A percentile compares a stretch with the other conserved stretches of the same genome.
phyloP scores from a whole-genome alignment of 1,140 invertebrate genomes.

The Tetramorium parvispinum region DNA sequence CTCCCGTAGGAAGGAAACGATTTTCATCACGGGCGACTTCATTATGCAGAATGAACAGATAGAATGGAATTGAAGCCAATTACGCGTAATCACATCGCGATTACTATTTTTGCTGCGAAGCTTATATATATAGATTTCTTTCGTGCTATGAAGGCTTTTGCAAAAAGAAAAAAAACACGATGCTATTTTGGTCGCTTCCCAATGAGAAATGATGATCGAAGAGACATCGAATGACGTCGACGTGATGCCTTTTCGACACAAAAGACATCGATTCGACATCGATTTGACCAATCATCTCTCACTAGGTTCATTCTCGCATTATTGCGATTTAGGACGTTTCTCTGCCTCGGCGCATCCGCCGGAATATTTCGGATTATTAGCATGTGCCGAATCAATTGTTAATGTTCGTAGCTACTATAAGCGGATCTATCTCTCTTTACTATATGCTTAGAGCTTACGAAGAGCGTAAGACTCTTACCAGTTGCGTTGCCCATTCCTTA shows the following conservation, averaged over 20 bases:
- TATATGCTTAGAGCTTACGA: conserved; percentile 20
- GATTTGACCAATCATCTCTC: too few species aligned
- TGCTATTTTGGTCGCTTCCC: too few species aligned
- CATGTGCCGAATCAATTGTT: not conserved
- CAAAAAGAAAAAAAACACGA: too few species aligned
- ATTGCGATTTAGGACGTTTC: not conserved
- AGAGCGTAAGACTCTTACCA: conserved; percentile 60
- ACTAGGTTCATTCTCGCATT: not conserved
- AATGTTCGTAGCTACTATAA: conserved; percentile 3
- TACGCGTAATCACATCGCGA: conserved; percentile 11
- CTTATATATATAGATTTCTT: too few species aligned
- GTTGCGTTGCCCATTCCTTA: conserved; percentile 52
- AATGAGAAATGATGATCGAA: too few species aligned
- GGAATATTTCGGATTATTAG: conserved; percentile 7
- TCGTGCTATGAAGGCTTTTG: too few species aligned
- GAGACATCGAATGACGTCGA: too few species aligned
- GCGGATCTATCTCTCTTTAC: conserved; percentile 27
- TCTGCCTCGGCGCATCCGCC: too few species aligned
- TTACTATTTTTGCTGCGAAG: not conserved
- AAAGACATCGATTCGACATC: too few species aligned
- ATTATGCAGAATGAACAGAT: conserved; percentile 52
- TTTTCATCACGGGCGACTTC: conserved; percentile 49
- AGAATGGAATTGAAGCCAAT: conserved; percentile 22
- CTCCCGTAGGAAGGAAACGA: conserved; percentile 45
- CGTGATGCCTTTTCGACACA: too few species aligned